Evolutionary conservation across 1,140 invertebrate genomes (phyloP).

Genomic region (Anthonomus grandis): DNA sequence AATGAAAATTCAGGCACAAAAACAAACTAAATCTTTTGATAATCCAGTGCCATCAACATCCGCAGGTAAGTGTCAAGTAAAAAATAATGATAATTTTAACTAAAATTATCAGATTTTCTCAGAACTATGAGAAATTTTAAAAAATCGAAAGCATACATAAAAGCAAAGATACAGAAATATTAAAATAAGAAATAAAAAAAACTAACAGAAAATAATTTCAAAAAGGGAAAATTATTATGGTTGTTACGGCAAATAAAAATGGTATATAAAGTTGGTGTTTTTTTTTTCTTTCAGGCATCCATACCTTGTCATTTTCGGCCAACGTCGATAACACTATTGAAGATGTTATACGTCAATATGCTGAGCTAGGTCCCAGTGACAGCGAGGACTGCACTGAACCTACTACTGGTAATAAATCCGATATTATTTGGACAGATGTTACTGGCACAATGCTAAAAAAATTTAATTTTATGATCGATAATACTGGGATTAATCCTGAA

Average conservation of each 20-base stretch:
- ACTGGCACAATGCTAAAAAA: not conserved
- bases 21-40: not conserved
- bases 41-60: not conserved
- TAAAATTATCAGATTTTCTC: too few relatives aligned
- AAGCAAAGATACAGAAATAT: too few relatives aligned
- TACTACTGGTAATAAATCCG: not conserved
- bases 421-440: not conserved
- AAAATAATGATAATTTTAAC: not conserved
- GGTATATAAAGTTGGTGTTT: too few relatives aligned
- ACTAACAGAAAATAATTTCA: too few relatives aligned
- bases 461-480: not conserved
- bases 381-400: not conserved
- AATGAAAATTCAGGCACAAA: not conserved
- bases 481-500: not conserved
- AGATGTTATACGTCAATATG: too few relatives aligned
- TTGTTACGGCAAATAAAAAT: too few relatives aligned
- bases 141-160: too few relatives aligned
- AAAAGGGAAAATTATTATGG: too few relatives aligned
- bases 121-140: not conserved
- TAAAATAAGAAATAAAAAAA: too few relatives aligned
- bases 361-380: not conserved
- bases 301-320: not conserved
- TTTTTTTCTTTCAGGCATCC: not conserved
- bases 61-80: not conserved
- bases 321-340: not conserved